These are phyloP conservation scores for Semicossyphus pulcher DNA, from an alignment of 2,113 vertebrate species.

Conservation along the genomic window DNA sequence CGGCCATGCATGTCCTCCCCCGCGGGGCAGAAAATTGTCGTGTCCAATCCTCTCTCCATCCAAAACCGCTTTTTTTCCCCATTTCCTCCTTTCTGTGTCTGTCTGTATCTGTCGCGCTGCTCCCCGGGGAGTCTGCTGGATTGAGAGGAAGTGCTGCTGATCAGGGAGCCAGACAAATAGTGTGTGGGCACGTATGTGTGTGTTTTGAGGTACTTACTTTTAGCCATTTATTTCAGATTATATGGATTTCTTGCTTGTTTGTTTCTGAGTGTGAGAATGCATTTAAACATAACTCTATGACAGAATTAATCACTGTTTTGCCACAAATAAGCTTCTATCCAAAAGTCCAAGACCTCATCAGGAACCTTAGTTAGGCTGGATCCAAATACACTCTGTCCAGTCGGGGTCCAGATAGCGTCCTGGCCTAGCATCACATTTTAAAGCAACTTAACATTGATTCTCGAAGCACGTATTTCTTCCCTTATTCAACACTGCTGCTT, in stretches of 20 bases:
- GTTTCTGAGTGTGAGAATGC: no score
- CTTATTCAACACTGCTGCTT: no score
- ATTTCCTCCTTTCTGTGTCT: conserved; percentile 35
- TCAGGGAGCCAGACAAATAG: conserved; percentile 34
- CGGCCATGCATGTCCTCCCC: conserved; percentile 58
- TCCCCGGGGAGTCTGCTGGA: conserved; percentile 44
- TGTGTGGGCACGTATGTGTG: conserved; percentile 2
- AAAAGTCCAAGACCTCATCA: no score
- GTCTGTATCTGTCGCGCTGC: conserved; percentile 42
- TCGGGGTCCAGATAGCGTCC: no score
- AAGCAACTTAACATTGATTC: no score
- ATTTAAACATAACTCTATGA: no score
- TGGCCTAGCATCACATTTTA: no score
- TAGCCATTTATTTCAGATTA: neutral
- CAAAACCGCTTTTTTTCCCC: conserved; percentile 21
- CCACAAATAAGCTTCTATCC: no score
- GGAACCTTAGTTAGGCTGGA: no score
- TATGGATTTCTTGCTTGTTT: neutral
- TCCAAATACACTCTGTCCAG: no score
- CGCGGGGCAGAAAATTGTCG: conserved; percentile 57
- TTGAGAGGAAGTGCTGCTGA: conserved; percentile 54
- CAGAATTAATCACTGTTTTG: no score
- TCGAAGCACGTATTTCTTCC: no score
- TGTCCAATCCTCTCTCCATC: conserved; percentile 57
- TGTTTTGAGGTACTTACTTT: conserved; percentile 12